Evolutionary conservation across 1,140 invertebrate species (phyloP), one percentile per base, ranked within the genome.

Genomic region (Lepidotrigona ventralis): DNA sequence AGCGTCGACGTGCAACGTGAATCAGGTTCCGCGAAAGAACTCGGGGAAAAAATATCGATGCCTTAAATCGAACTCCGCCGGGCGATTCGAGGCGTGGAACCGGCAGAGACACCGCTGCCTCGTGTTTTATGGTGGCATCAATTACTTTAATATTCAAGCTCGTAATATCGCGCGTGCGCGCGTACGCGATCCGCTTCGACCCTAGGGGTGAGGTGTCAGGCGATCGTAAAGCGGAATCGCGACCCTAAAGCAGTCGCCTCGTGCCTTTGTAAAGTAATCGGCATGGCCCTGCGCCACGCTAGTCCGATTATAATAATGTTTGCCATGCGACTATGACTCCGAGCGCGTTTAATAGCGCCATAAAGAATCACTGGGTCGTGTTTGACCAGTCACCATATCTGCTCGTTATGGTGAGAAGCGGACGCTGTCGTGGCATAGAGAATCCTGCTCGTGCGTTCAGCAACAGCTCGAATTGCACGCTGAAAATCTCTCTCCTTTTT

Each of bases 131-230:
- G 89, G 88, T 88, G 89, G 89, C 91, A 93, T 92, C 92, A 90
- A 92, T 93, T 92, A 92, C 88, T 92, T 91, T 91, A 91, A 92
- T 92, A 91, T 92, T 91, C 89, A 86, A 87, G 88, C 87, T 89
- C 90, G 89, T 91, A 90, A 91, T 89, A 89, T 90, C 86, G 54
- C 39, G 39, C 54, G 68, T 39, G 64, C 60, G 63, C 79, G 60
- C 72, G 75, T 70, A 70, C 81, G 64, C 70, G n/a, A n/a, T n/a
- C 76, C 74, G 82, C 73, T 17, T 53, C 58, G 58, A 29, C 76
- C 84, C 71, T n/a, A n/a, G 79, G 82, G 73, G 56, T 85, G 8
- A 90, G 88, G 91, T 92, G 91, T 93, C 90, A 90, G 39, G 90
- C 85, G 86, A 68, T 92, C 91, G 90, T 91, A 91, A 92, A 91